Evolutionary conservation across 1,140 invertebrate species (phyloP), one percentile per base, ranked within the genome.

Genomic region (Brachionus angularis): DNA sequence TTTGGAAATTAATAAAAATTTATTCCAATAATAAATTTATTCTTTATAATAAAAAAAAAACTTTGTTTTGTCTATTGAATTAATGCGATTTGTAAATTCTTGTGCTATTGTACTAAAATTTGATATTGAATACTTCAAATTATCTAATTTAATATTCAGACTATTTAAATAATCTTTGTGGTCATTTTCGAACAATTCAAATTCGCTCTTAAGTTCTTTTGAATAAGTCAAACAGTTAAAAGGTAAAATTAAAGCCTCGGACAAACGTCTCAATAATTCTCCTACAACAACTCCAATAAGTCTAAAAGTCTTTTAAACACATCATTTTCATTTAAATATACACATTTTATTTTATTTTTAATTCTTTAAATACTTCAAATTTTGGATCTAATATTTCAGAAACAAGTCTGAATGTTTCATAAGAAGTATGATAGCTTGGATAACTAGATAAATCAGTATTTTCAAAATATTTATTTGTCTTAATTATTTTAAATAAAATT

Each of bases 401-500:
- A 39, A 81, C 77, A 5, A 78, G 50, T 34, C 76, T 75, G 31
- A 80, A 80, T 5, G 80, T 81, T 69, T 83, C 82, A 71, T 83
- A 83, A n/a, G 78, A 75, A 0, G 81, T 76, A 72, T 83, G 82
- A 73, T 83, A 83, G 2, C 83, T 73, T 3, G 82, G 79, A 73
- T 83, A 83, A 1, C 72, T 75, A 2, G 73, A 8, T 75, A 12
- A 12, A 73, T 67, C 70, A 5, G 75, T 74, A 44, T 27, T 44
- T 8, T 33, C 16, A 50, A 72, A 72, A 67, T 33, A 72, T 14
- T 10, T 1, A 69, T 72, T 67, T 21, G 12, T 62, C 5, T 29
- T 42, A 2, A 49, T 31, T n/a, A n/a, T n/a, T n/a, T n/a, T 2
- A 14, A 67, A 29, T 16, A 7, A 55, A 55, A 16, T 7, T 47